phyloP scores from a whole-genome alignment of 64 coral and sea anemone species.

The Platygyra sinensis region DNA sequence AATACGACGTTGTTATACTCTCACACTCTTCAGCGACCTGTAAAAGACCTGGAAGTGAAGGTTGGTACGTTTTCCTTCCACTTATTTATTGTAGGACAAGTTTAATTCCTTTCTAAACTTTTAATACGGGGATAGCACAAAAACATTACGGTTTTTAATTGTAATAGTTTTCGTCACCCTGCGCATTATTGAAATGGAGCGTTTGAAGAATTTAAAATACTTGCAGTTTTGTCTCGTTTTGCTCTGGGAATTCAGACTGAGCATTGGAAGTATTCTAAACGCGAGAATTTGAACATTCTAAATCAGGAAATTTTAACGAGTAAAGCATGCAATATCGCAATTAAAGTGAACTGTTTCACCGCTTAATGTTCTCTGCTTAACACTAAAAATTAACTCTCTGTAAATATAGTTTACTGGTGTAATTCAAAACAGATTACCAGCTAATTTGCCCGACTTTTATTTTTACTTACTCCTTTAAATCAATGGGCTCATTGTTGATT shows the following conservation, averaged over 20 bases:
- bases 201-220: not conserved
- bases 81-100: no score
- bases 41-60: no score
- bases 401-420: not conserved
- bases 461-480: not conserved
- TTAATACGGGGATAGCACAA: no score
- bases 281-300: not conserved
- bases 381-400: not conserved
- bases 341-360: not conserved
- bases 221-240: not conserved
- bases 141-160: no score
- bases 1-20: no score
- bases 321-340: not conserved
- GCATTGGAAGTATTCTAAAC: not conserved
- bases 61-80: no score
- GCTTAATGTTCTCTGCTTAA: not conserved
- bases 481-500: no score
- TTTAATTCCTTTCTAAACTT: no score
- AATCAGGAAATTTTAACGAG: not conserved
- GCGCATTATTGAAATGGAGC: no score
- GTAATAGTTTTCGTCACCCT: no score
- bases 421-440: not conserved
- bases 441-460: not conserved
- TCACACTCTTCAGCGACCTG: no score
- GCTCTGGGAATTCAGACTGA: not conserved